These are phyloP conservation scores for Zelostemma sp. DNA, from an alignment of 1,140 invertebrate genomes.

Conservation along the genomic window DNA sequence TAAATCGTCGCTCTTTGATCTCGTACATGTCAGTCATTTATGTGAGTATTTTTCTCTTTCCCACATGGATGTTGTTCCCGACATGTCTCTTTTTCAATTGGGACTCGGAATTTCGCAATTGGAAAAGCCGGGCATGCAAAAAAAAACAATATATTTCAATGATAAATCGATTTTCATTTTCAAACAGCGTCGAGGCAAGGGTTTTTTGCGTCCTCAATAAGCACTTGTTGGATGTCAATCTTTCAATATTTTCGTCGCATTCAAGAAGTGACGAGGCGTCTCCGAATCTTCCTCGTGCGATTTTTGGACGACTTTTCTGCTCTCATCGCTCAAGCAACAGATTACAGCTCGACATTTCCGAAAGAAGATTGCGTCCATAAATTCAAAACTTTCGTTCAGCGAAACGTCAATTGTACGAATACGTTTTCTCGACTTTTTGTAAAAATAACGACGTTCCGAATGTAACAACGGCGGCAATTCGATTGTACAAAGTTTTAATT, in stretches of 20 bases:
- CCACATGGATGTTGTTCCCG: too few species aligned
- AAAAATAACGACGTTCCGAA: neutral
- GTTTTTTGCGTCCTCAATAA: neutral
- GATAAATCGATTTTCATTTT: conserved; percentile 1
- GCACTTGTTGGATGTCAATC: conserved; percentile 2
- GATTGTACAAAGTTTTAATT: neutral
- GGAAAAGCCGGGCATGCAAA: neutral
- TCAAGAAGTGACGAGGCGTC: neutral
- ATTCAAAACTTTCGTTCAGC: neutral
- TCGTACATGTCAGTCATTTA: too few species aligned
- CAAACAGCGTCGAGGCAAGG: neutral
- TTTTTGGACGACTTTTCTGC: neutral
- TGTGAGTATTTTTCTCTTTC: too few species aligned
- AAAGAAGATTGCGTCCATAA: neutral
- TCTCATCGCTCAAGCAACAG: conserved; percentile 2
- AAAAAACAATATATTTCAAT: neutral
- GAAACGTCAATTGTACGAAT: neutral
- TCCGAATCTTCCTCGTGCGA: neutral
- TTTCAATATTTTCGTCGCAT: neutral
- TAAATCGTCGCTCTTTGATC: too few species aligned
- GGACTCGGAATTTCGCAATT: neutral
- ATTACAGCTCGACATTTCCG: neutral
- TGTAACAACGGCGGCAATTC: neutral
- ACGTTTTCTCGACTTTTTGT: neutral
- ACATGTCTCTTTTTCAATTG: neutral